These are phyloP conservation scores for Ailurus styani DNA, from an alignment of 2,113 vertebrate species.

Conservation along the genomic window DNA sequence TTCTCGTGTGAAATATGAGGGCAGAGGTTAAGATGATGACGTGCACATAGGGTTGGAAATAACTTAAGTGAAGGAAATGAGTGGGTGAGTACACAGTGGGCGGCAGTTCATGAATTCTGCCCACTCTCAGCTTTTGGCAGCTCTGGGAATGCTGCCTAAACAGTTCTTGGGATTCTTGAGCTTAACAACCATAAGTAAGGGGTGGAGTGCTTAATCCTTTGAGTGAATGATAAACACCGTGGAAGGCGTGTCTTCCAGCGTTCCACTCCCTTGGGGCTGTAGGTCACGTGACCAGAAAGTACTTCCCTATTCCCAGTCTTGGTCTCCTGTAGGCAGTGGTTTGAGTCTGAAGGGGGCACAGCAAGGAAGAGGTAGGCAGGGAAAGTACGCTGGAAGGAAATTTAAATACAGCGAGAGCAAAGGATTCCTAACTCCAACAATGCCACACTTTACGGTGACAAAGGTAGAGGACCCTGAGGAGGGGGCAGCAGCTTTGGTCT, in stretches of 20 bases:
- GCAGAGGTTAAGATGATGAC: neutral
- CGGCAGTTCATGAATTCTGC: neutral
- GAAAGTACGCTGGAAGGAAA: neutral
- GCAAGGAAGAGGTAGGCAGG: neutral
- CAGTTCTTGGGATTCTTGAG: slow-evolving; percentile 5
- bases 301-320: slow-evolving; percentile 63
- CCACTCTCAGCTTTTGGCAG: neutral
- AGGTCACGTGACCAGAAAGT: slow-evolving; percentile 66
- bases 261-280: slow-evolving; percentile 39
- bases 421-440: slow-evolving; percentile 1
- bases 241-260: slow-evolving; percentile 62
- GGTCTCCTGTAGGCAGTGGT: neutral
- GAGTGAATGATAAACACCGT: slow-evolving; percentile 50
- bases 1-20: neutral
- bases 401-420: neutral
- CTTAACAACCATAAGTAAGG: slow-evolving; percentile 12
- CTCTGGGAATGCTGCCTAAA: neutral
- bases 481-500: neutral
- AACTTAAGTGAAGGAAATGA: neutral
- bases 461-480: slow-evolving; percentile 77
- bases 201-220: slow-evolving; percentile 63
- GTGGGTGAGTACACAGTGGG: neutral
- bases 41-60: neutral
- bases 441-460: slow-evolving; percentile 81
- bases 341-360: neutral